A percentile compares a stretch with the other conserved stretches of the same genome.
phyloP scores from a whole-genome alignment of 2,888 invertebrate species.

The Incurvaria masculella region DNA sequence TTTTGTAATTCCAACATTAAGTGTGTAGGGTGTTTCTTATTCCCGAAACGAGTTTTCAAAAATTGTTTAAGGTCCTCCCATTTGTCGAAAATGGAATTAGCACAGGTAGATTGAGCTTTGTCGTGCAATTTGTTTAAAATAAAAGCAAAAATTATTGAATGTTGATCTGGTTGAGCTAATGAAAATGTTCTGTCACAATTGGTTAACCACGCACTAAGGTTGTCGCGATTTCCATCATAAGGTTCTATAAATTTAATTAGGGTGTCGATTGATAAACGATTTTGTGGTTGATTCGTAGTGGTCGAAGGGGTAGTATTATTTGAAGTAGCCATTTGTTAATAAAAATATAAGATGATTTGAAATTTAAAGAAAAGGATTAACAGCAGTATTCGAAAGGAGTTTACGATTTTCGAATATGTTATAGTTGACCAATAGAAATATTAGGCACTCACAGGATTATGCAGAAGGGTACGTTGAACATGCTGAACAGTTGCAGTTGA shows the following conservation, averaged over 20 bases:
- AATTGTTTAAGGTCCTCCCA: conserved; percentile 2
- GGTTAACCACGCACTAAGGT: conserved; percentile 1
- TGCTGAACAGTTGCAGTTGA: too few relatives aligned
- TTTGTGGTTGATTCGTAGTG: too few relatives aligned
- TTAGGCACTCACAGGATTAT: too few relatives aligned
- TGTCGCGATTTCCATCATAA: conserved; percentile 1
- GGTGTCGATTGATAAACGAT: conserved; percentile 2
- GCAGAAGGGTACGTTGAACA: too few relatives aligned
- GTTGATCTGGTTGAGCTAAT: conserved; percentile 1
- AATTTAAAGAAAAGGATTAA: too few relatives aligned
- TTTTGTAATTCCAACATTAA: conserved; percentile 2
- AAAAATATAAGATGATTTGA: too few relatives aligned
- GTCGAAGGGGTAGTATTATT: background rate
- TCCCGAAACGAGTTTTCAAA: conserved; percentile 1
- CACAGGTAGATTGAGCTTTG: conserved; percentile 3
- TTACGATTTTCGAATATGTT: too few relatives aligned
- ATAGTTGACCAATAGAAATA: too few relatives aligned
- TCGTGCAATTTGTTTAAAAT: conserved; percentile 1
- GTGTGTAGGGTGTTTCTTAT: conserved; percentile 3
- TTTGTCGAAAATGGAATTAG: conserved; percentile 1
- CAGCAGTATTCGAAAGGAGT: too few relatives aligned
- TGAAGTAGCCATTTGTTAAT: too few relatives aligned
- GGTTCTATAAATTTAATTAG: conserved; percentile 2
- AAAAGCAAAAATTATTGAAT: background rate
- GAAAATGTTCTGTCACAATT: conserved; percentile 2